These are phyloP conservation scores for Patella caerulea DNA, from an alignment of 2,888 invertebrate genomes.

Conservation along the genomic window DNA sequence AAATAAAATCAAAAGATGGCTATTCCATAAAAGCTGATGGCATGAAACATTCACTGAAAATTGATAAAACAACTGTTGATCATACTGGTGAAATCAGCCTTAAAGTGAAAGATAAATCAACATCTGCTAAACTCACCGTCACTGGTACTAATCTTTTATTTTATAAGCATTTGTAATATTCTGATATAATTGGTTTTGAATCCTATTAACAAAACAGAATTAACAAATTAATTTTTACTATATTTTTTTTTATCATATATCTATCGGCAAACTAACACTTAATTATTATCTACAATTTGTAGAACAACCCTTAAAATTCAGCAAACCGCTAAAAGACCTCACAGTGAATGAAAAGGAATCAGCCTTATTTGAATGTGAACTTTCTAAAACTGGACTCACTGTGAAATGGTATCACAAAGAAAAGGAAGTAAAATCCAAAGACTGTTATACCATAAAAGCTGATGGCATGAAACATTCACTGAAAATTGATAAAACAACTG, in stretches of 20 bases:
- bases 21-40: constrained; percentile 58
- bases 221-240: no score
- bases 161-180: no score
- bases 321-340: constrained; percentile 35
- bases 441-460: constrained; percentile 82
- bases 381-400: constrained; percentile 94
- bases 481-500: constrained; percentile 50
- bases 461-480: constrained; percentile 75
- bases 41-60: constrained; percentile 58
- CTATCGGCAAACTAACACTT: no score
- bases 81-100: constrained; percentile 70
- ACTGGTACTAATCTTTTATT: constrained; percentile 46
- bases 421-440: constrained; percentile 89
- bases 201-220: no score
- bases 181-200: no score
- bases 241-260: no score
- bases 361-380: constrained; percentile 89
- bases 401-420: constrained; percentile 86
- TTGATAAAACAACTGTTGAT: constrained; percentile 59
- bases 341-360: constrained; percentile 41
- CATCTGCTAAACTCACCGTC: constrained; percentile 59
- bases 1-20: constrained; percentile 54
- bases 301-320: constrained; percentile 43
- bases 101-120: constrained; percentile 57
- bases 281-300: constrained; percentile 4